A percentile compares a stretch with the other conserved stretches of the same genome.
These are phyloP conservation scores for Dasypus novemcinctus DNA, from an alignment of 2,113 vertebrate genomes.

Conservation along the genomic window DNA sequence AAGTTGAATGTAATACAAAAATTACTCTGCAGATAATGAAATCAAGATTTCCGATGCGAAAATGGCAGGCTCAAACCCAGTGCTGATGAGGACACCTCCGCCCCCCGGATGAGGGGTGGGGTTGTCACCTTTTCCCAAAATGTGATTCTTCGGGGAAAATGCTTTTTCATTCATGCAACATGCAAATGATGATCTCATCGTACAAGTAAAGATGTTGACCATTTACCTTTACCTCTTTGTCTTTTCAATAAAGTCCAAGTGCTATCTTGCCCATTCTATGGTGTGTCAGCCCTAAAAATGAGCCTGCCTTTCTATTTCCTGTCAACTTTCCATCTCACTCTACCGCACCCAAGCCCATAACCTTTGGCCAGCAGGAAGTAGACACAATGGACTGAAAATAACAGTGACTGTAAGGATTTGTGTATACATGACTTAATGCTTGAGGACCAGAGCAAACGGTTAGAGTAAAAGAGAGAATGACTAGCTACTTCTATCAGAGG, in stretches of 20 bases:
- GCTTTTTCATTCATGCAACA: background rate
- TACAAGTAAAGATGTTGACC: background rate
- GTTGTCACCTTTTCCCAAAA: background rate
- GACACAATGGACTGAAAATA: constrained; percentile 97
- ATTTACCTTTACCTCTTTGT: constrained; percentile 78
- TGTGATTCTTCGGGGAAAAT: background rate
- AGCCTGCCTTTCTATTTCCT: constrained; percentile 83
- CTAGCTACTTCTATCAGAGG: background rate
- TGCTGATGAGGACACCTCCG: rapidly evolving
- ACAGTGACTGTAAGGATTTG: constrained; percentile 83
- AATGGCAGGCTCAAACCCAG: background rate
- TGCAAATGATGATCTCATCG: background rate
- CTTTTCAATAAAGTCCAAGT: constrained; percentile 70
- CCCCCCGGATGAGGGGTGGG: background rate
- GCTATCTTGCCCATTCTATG: constrained; percentile 60
- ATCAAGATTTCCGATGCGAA: background rate
- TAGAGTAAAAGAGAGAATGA: background rate
- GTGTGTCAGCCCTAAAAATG: constrained; percentile 72
- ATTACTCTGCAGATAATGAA: background rate
- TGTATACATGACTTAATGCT: constrained; percentile 68
- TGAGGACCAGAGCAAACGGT: constrained; percentile 66
- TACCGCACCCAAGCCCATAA: constrained; percentile 92
- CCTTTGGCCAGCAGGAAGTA: constrained; percentile 96
- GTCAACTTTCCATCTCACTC: constrained; percentile 81
- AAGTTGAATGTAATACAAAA: background rate